Evolutionary conservation across 2,113 vertebrate genomes (phyloP).

Genomic region (Sorex fumeus): DNA sequence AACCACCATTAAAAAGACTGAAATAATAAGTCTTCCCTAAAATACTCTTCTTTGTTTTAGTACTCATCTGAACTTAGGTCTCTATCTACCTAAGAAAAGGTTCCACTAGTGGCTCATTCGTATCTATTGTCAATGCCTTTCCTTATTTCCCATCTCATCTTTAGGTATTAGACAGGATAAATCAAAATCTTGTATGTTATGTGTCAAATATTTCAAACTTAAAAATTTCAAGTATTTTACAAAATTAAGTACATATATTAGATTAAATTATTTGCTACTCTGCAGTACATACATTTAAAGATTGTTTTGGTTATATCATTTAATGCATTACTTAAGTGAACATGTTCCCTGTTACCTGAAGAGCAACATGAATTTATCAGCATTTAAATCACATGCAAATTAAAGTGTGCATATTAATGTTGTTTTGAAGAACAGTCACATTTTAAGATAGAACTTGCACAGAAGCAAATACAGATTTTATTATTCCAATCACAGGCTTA

Average conservation of each 20-base stretch:
- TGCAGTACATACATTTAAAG: constrained; percentile 24
- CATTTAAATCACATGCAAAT: constrained; percentile 79
- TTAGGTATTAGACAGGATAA: constrained; percentile 10
- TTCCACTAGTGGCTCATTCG: not conserved
- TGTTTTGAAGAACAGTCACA: constrained; percentile 67
- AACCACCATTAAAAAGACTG: not conserved
- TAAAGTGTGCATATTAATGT: constrained; percentile 71
- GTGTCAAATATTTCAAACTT: not conserved
- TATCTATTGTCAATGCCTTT: not conserved
- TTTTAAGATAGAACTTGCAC: constrained; percentile 72
- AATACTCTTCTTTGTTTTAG: not conserved
- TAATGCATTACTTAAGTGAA: constrained; percentile 66
- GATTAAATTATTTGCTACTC: constrained; percentile 52
- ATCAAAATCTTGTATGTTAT: constrained; percentile 44
- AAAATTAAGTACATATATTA: not conserved
- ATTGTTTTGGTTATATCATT: constrained; percentile 59
- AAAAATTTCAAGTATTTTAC: constrained; percentile 1
- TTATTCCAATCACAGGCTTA: constrained; percentile 77
- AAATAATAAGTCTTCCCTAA: not conserved
- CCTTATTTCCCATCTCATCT: not conserved
- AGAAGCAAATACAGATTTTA: constrained; percentile 72
- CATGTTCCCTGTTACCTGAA: constrained; percentile 68
- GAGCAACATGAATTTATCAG: constrained; percentile 69
- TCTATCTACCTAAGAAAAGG: not conserved
- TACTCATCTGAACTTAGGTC: not conserved